Conservation (phyloP, 1,140 invertebrate genomes). For the Trichonephila clavipes region DNA sequence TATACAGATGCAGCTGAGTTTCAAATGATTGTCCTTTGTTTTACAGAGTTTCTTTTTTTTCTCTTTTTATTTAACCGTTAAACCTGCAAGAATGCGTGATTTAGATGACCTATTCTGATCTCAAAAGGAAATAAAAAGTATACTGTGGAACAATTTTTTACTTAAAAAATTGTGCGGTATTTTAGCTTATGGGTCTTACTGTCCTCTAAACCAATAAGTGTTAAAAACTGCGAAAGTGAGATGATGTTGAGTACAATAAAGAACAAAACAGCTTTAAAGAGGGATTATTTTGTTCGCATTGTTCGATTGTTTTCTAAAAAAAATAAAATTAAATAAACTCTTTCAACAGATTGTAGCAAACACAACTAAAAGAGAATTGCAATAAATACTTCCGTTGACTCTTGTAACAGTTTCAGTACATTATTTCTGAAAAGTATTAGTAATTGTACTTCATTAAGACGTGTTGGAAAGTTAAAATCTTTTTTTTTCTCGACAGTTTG, state of each 20-base stretch:
- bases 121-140: constrained; percentile 17
- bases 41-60: neutral
- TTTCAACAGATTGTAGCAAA: no score
- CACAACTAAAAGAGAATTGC: no score
- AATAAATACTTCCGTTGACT: no score
- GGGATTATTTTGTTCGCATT: neutral
- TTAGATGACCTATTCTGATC: constrained; percentile 1
- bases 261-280: neutral
- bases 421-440: no score
- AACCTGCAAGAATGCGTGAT: neutral
- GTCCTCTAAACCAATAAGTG: constrained; percentile 10
- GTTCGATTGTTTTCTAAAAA: neutral
- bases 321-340: no score
- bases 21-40: constrained; percentile 25
- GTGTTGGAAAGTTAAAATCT: no score
- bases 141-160: neutral
- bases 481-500: no score
- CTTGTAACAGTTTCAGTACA: no score
- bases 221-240: neutral
- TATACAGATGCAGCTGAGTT: constrained; percentile 8
- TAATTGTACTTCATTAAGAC: no score
- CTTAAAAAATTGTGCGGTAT: neutral
- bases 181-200: neutral
- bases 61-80: neutral
- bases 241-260: neutral